Evolutionary conservation across 2,888 invertebrate genomes (phyloP).

Genomic region (Spodoptera littoralis): DNA sequence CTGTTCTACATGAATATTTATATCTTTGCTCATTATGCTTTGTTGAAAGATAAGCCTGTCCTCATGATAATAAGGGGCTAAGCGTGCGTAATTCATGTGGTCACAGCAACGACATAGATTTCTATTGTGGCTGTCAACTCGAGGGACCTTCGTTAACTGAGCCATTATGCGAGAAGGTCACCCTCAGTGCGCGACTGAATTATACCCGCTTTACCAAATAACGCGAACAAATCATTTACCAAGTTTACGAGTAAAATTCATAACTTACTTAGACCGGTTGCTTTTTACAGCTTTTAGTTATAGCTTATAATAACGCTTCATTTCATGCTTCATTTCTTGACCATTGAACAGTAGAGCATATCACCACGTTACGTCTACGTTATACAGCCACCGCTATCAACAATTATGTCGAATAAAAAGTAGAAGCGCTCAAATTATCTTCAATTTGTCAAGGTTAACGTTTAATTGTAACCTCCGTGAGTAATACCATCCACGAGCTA

Average conservation of each 20-base stretch:
- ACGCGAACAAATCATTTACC: constrained; percentile 44
- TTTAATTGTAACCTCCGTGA: constrained; percentile 49
- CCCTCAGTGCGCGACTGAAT: constrained; percentile 61
- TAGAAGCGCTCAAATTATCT: constrained; percentile 48
- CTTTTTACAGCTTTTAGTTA: constrained; percentile 41
- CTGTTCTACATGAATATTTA: constrained; percentile 1
- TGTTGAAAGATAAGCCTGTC: constrained; percentile 37
- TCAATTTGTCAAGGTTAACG: constrained; percentile 48
- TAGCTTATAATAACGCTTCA: constrained; percentile 35
- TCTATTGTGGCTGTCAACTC: constrained; percentile 54
- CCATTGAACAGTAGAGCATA: constrained; percentile 16
- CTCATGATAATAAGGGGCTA: constrained; percentile 40
- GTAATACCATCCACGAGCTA: constrained; percentile 44
- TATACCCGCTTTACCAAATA: constrained; percentile 56
- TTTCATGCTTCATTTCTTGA: constrained; percentile 40
- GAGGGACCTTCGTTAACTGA: constrained; percentile 70
- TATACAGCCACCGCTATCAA: constrained; percentile 30
- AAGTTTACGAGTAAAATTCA: constrained; percentile 41
- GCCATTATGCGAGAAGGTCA: constrained; percentile 74
- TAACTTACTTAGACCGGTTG: constrained; percentile 31
- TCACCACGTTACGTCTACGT: constrained; percentile 20
- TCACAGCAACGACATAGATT: constrained; percentile 42
- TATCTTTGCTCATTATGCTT: constrained; percentile 33
- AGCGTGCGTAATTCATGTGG: constrained; percentile 29
- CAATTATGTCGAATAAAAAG: constrained; percentile 48